A percentile compares a stretch with the other conserved stretches of the same genome.
Conservation (phyloP, 2,797 vertebrate species). For the Onychomys arenicola region DNA sequence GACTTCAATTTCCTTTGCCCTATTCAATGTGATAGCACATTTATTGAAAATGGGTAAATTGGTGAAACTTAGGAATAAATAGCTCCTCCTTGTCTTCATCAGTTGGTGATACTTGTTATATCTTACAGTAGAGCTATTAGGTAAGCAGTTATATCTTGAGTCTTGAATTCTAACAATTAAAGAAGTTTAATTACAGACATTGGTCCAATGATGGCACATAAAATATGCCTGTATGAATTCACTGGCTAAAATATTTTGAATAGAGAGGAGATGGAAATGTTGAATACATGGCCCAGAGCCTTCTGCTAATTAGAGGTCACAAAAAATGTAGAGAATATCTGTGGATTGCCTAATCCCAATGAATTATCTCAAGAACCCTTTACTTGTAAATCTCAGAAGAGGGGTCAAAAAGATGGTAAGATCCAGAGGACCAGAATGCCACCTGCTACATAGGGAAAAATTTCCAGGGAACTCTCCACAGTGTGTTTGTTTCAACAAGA, state of each 20-base stretch:
- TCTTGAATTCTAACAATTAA: not conserved
- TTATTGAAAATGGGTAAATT: not conserved
- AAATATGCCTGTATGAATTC: constrained; percentile 4
- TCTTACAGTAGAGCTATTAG: not conserved
- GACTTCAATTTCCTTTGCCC: not conserved
- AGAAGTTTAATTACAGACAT: not conserved
- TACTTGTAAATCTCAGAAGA: not conserved
- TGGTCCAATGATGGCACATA: not conserved
- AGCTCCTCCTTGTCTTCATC: not conserved
- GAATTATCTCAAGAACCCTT: not conserved
- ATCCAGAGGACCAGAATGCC: not conserved
- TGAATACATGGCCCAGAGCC: not conserved
- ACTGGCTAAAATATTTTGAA: not conserved
- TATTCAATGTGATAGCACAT: not conserved
- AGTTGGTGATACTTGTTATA: not conserved
- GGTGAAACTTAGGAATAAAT: not conserved
- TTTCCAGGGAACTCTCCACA: not conserved
- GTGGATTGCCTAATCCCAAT: not conserved
- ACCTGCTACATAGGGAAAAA: not conserved
- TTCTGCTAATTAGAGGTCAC: not conserved
- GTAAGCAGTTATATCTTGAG: not conserved
- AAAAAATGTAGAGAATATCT: not conserved
- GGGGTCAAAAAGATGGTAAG: not conserved
- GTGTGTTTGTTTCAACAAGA: not conserved
- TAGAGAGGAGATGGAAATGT: not conserved